A percentile compares a stretch with the other conserved stretches of the same genome.
Conservation (phyloP, 2,797 vertebrate genomes). For the Benthosema pterotum region DNA sequence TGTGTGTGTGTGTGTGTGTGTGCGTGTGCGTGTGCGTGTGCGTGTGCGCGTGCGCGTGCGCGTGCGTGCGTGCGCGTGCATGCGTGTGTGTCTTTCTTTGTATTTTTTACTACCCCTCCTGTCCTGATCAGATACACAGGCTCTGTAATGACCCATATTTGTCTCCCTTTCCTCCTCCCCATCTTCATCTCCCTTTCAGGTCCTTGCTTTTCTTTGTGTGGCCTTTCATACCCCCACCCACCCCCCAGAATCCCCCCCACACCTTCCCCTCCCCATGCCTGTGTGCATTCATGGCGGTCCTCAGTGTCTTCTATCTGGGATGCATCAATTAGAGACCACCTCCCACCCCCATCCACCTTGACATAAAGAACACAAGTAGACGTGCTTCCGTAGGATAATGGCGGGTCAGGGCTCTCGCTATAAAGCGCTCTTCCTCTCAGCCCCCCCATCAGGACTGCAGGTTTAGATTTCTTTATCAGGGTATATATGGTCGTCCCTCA, state of each 20-base stretch:
- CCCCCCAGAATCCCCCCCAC: slow-evolving; percentile 2
- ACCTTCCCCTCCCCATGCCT: neutral
- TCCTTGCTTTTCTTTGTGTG: slow-evolving; percentile 1
- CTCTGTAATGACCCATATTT: slow-evolving; percentile 48
- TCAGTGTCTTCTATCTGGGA: slow-evolving; percentile 31
- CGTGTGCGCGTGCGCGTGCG: slow-evolving; percentile 7
- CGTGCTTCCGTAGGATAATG: slow-evolving; percentile 33
- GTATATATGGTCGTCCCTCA: neutral
- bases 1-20: slow-evolving; percentile 3
- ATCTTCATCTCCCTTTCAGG: slow-evolving; percentile 23
- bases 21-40: slow-evolving; percentile 4
- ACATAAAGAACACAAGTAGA: slow-evolving; percentile 14
- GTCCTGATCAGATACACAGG: slow-evolving; percentile 52
- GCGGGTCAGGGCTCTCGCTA: slow-evolving; percentile 3
- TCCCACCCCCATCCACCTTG: slow-evolving; percentile 12
- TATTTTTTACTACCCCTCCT: slow-evolving; percentile 4
- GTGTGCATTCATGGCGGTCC: no score
- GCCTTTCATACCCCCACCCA: slow-evolving; percentile 11
- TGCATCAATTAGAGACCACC: slow-evolving; percentile 34
- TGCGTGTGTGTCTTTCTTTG: slow-evolving; percentile 15
- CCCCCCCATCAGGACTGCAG: slow-evolving; percentile 19
- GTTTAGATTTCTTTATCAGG: slow-evolving; percentile 18
- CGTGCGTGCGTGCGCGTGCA: slow-evolving; percentile 1
- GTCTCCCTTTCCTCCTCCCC: slow-evolving; percentile 10
- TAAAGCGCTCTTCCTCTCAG: neutral